Percentiles rank a stretch among this genome's conserved stretches.
Evolutionary conservation across 2,888 invertebrate species (phyloP).

Genomic region (Philonicus albiceps): DNA sequence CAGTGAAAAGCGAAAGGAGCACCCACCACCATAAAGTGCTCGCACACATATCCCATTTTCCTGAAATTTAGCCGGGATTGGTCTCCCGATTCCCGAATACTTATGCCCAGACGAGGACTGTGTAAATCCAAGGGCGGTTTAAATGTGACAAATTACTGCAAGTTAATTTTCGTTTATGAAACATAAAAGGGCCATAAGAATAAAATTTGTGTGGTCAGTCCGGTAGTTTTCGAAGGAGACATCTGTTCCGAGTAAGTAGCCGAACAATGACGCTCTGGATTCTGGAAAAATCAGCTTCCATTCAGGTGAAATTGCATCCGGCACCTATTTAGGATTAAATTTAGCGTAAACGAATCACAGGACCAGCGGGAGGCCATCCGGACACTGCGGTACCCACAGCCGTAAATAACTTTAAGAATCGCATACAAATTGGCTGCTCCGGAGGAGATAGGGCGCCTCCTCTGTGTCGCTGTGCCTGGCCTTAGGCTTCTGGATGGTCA

Average conservation of each 20-base stretch:
- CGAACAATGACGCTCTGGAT: conserved; percentile 10
- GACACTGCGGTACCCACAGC: background rate
- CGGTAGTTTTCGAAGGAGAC: background rate
- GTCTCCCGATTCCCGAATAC: background rate
- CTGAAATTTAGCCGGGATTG: background rate
- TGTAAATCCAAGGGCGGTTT: conserved; percentile 34
- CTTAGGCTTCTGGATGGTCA: background rate
- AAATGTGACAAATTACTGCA: conserved; percentile 48
- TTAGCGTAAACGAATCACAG: conserved; percentile 20
- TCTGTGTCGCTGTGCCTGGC: background rate
- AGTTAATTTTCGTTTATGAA: conserved; percentile 49
- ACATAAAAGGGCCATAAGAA: conserved; percentile 44
- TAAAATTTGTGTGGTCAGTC: conserved; percentile 34
- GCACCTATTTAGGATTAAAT: conserved; percentile 40
- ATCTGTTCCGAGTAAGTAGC: conserved; percentile 8
- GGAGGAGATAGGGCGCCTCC: background rate
- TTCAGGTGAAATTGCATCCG: conserved; percentile 15
- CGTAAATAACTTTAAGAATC: conserved; percentile 13
- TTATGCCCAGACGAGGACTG: background rate
- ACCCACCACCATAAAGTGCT: background rate
- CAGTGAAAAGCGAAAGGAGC: background rate
- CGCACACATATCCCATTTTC: background rate
- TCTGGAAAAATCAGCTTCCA: conserved; percentile 26
- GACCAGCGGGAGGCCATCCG: background rate
- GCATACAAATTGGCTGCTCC: background rate